phyloP scores from a whole-genome alignment of 2,113 vertebrate genomes.

The Callospermophilus lateralis region DNA sequence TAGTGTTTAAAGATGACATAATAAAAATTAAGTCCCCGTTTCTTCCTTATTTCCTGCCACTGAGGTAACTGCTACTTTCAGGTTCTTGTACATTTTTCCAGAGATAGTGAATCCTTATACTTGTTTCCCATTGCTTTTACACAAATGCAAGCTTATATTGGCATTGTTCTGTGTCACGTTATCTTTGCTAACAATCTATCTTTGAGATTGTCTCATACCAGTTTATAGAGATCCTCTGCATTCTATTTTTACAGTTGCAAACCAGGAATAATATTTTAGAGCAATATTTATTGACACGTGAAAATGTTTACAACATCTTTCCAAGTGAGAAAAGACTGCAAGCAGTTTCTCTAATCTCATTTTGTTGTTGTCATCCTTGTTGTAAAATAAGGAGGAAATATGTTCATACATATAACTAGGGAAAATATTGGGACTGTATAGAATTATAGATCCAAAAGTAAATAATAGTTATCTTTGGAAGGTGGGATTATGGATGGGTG shows the following conservation, averaged over 20 bases:
- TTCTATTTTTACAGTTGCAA: constrained; percentile 18
- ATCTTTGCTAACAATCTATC: not conserved
- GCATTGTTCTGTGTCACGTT: not conserved
- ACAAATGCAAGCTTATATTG: not conserved
- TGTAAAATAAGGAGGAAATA: constrained; percentile 34
- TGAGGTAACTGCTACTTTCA: no score
- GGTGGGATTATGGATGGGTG: not conserved
- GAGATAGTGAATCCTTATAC: not conserved
- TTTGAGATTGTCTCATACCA: not conserved
- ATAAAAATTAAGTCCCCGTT: not conserved
- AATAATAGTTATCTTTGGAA: not conserved
- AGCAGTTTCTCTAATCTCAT: not conserved
- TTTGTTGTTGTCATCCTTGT: not conserved
- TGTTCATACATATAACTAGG: not conserved
- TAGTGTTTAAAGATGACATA: not conserved
- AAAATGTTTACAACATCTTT: constrained; percentile 50
- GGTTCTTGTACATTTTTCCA: not conserved
- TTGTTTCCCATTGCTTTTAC: not conserved
- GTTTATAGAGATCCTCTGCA: not conserved
- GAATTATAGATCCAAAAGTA: not conserved
- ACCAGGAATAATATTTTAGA: constrained; percentile 11
- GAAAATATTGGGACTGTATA: not conserved
- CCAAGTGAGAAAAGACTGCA: constrained; percentile 20
- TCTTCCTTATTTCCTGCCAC: not conserved
- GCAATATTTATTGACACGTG: constrained; percentile 44